Percentiles rank a stretch among this genome's conserved stretches.
Conservation (phyloP, 2,797 vertebrate species). For the Phyllotis vaccarum region DNA sequence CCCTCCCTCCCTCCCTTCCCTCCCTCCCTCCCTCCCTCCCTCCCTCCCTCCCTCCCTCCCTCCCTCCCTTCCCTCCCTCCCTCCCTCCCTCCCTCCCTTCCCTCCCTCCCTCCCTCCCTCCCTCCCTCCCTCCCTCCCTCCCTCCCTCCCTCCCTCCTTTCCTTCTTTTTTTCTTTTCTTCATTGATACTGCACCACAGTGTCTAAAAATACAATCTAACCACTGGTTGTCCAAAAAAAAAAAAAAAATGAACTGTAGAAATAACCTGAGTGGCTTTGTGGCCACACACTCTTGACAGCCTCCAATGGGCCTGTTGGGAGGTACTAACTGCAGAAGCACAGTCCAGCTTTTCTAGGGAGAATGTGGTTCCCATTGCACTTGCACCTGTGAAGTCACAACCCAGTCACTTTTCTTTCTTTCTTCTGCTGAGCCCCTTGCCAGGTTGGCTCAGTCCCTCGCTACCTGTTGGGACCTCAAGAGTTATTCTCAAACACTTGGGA, state of each 20-base stretch:
- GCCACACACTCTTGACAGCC: slow-evolving; percentile 71
- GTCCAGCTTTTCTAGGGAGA: neutral
- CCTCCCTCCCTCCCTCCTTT: neutral
- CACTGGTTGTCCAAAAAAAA: slow-evolving; percentile 69
- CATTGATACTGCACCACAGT: slow-evolving; percentile 67
- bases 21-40: neutral
- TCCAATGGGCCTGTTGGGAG: neutral
- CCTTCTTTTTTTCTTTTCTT: neutral
- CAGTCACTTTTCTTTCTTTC: neutral
- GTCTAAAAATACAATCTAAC: slow-evolving; percentile 87
- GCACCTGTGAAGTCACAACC: neutral
- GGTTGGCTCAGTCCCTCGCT: neutral
- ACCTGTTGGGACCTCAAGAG: neutral
- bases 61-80: neutral
- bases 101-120: neutral
- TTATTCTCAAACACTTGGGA: neutral
- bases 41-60: neutral
- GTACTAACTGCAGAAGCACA: neutral
- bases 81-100: neutral
- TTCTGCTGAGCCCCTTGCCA: neutral
- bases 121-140: neutral
- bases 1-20: neutral
- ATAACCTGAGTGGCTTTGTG: slow-evolving; percentile 76
- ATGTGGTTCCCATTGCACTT: neutral
- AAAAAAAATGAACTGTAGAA: slow-evolving; percentile 74